These are phyloP conservation scores for Atherinomorus stipes DNA, from an alignment of 2,113 vertebrate genomes.

Conservation along the genomic window DNA sequence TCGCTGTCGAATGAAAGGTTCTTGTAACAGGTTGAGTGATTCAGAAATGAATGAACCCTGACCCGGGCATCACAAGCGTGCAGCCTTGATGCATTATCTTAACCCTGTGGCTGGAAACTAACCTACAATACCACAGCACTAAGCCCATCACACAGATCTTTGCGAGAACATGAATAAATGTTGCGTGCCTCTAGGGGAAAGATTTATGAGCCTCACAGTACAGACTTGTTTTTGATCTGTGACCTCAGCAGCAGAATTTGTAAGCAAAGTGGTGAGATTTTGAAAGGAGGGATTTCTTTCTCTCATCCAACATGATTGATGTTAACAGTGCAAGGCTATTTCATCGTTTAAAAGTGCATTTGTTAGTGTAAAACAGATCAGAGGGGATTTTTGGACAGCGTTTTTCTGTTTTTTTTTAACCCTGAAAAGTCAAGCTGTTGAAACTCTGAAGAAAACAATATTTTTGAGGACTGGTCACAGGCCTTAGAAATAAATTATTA, in stretches of 20 bases:
- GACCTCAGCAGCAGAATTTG: background rate
- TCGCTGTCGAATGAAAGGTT: too few relatives aligned
- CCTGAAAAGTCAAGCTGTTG: too few relatives aligned
- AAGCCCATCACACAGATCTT: background rate
- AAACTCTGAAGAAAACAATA: too few relatives aligned
- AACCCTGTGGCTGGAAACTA: background rate
- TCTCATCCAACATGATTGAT: background rate
- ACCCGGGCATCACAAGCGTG: too few relatives aligned
- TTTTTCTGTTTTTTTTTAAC: too few relatives aligned
- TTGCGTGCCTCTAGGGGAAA: background rate
- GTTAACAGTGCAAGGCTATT: background rate
- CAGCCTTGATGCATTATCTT: too few relatives aligned
- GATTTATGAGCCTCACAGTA: conserved; percentile 3
- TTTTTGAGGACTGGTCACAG: too few relatives aligned
- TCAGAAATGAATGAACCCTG: too few relatives aligned
- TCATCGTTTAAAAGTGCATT: background rate
- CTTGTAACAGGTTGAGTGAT: too few relatives aligned
- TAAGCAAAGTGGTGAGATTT: too few relatives aligned
- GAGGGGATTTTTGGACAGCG: background rate
- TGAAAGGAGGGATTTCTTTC: too few relatives aligned
- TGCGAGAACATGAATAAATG: background rate
- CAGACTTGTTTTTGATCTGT: background rate
- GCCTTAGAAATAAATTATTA: too few relatives aligned
- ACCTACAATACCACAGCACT: background rate
- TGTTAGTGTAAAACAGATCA: background rate